Evolutionary conservation across 2,888 invertebrate genomes (phyloP).

Genomic region (Suillia variegata): DNA sequence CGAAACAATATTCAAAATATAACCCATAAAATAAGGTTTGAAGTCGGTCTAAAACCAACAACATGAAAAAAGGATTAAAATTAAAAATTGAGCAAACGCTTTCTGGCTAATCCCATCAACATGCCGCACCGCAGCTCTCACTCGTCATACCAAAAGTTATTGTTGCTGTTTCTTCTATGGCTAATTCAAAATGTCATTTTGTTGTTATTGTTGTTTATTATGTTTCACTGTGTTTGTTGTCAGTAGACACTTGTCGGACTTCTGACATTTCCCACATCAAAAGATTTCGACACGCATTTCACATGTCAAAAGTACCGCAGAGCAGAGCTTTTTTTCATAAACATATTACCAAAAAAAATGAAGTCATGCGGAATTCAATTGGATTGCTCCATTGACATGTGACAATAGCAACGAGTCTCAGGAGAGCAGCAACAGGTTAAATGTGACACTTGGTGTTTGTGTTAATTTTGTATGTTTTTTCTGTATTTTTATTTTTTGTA

Average conservation of each 20-base stretch:
- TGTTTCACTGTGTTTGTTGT: conserved; percentile 25
- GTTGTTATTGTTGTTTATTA: conserved; percentile 25
- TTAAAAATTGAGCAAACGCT: conserved; percentile 43
- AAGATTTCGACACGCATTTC: conserved; percentile 52
- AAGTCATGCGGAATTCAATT: conserved; percentile 53
- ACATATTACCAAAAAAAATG: no score
- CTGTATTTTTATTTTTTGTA: conserved; percentile 20
- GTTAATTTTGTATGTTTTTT: conserved; percentile 9
- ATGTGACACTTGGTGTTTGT: conserved; percentile 29
- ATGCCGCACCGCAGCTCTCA: conserved; percentile 37
- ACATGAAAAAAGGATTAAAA: conserved; percentile 26
- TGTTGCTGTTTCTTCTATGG: neutral
- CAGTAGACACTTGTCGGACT: conserved; percentile 44
- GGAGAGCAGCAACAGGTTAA: conserved; percentile 42
- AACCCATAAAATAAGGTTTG: conserved; percentile 42
- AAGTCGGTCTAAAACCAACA: conserved; percentile 33
- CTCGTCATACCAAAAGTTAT: conserved; percentile 40
- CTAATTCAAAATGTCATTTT: conserved; percentile 15
- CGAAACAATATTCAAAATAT: conserved; percentile 20
- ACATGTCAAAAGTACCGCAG: conserved; percentile 23
- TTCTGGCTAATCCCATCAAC: conserved; percentile 51
- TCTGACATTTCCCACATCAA: conserved; percentile 54
- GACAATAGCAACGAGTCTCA: neutral
- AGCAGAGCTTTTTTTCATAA: conserved; percentile 28
- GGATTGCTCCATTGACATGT: conserved; percentile 41